phyloP scores from a whole-genome alignment of 2,888 invertebrate genomes.

The Tortricodes alternella region DNA sequence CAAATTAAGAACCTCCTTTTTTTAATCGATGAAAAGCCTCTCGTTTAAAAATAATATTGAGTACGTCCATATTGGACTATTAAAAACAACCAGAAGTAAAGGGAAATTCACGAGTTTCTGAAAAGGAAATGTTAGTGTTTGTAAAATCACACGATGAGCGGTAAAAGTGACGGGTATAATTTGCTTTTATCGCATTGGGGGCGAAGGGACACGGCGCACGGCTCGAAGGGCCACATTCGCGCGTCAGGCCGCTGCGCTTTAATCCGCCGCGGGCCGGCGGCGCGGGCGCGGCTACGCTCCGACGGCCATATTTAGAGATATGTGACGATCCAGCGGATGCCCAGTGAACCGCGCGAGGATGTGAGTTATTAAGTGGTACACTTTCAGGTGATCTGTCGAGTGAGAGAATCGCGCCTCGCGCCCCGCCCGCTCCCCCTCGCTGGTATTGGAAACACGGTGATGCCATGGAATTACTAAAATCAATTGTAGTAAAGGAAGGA shows the following conservation, averaged over 20 bases:
- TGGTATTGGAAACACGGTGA: conserved; percentile 9
- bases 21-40: too few relatives aligned
- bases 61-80: not conserved
- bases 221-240: not conserved
- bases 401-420: conserved; percentile 72
- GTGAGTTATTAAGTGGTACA: conserved; percentile 82
- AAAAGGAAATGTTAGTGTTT: not conserved
- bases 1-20: too few relatives aligned
- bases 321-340: conserved; percentile 80
- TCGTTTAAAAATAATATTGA: too few relatives aligned
- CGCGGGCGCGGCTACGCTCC: conserved; percentile 57
- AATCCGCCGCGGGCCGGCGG: conserved; percentile 25
- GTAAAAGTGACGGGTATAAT: conserved; percentile 40
- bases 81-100: not conserved
- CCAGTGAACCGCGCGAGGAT: conserved; percentile 80
- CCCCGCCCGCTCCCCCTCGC: conserved; percentile 38
- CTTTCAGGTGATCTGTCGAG: conserved; percentile 81
- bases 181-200: conserved; percentile 40
- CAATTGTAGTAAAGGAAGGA: too few relatives aligned
- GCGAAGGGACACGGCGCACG: conserved; percentile 1
- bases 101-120: not conserved
- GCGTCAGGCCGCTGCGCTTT: too few relatives aligned
- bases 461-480: conserved; percentile 17
- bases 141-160: conserved; percentile 32
- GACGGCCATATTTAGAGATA: conserved; percentile 79